Percentiles rank a stretch among this genome's conserved stretches.
Conservation (phyloP, 2,888 invertebrate genomes). For the Terebella lapidaria region DNA sequence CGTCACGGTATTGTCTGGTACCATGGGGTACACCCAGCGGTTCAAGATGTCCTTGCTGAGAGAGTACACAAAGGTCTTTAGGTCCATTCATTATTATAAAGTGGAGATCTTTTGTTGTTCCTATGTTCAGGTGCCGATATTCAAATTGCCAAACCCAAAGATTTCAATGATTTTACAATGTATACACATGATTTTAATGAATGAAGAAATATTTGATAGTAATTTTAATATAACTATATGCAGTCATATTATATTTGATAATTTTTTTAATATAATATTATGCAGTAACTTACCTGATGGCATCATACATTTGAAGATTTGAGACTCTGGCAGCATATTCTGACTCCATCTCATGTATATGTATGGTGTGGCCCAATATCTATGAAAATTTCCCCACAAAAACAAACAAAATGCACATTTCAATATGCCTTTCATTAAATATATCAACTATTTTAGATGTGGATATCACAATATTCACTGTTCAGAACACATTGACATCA, state of each 20-base stretch:
- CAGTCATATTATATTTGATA: background rate
- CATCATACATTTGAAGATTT: constrained; percentile 81
- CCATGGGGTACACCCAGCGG: constrained; percentile 77
- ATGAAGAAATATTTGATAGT: background rate
- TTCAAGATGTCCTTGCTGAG: constrained; percentile 74
- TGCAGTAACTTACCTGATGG: constrained; percentile 62
- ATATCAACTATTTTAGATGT: no score
- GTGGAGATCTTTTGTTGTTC: no score
- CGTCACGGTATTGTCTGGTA: constrained; percentile 61
- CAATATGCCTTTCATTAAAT: no score
- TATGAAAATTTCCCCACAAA: no score
- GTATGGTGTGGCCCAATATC: constrained; percentile 75
- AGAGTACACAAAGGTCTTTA: constrained; percentile 9
- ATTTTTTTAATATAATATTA: no score
- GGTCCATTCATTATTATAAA: no score
- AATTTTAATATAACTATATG: background rate
- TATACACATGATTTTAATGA: background rate
- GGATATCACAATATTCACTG: no score
- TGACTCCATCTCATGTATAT: constrained; percentile 66
- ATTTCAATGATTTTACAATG: background rate
- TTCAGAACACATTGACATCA: no score
- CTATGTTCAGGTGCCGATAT: no score
- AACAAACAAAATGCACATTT: background rate
- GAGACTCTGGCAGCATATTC: constrained; percentile 78
- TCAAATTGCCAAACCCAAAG: no score